phyloP scores from a whole-genome alignment of 2,113 vertebrate genomes.

The Drymodes brunneopygia region DNA sequence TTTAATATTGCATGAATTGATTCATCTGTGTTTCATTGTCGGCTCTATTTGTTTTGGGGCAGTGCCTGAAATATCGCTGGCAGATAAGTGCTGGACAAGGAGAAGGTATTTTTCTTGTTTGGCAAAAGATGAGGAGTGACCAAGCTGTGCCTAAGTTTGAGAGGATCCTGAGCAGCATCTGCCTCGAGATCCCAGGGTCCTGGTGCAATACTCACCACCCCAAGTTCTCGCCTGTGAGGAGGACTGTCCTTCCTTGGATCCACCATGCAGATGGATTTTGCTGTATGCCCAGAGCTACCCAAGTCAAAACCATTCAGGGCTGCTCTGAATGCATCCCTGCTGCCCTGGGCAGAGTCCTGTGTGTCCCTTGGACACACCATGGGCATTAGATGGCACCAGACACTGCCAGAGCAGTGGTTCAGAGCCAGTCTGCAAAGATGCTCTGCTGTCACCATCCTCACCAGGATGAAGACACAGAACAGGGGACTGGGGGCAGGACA shows the following conservation, averaged over 20 bases:
- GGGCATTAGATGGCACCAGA: background rate
- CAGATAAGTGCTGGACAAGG: background rate
- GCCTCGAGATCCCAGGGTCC: background rate
- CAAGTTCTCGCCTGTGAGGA: rapidly evolving
- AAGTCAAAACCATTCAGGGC: background rate
- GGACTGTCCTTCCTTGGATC: background rate
- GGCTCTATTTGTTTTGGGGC: background rate
- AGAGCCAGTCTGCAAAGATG: background rate
- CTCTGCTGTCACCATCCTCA: background rate
- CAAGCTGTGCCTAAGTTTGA: rapidly evolving
- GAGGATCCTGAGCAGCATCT: background rate
- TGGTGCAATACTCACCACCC: background rate
- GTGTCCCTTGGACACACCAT: background rate
- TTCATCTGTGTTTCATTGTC: background rate
- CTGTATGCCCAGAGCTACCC: rapidly evolving
- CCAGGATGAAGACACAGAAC: background rate
- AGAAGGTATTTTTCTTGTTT: background rate
- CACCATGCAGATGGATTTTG: background rate
- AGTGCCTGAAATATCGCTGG: background rate
- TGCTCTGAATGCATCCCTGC: background rate
- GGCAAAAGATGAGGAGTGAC: background rate
- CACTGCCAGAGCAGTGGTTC: background rate
- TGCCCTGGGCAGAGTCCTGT: background rate
- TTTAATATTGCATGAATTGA: background rate
- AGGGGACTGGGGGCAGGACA: background rate